phyloP scores from a whole-genome alignment of 2,888 invertebrate species.

The Conchocele bisecta region DNA sequence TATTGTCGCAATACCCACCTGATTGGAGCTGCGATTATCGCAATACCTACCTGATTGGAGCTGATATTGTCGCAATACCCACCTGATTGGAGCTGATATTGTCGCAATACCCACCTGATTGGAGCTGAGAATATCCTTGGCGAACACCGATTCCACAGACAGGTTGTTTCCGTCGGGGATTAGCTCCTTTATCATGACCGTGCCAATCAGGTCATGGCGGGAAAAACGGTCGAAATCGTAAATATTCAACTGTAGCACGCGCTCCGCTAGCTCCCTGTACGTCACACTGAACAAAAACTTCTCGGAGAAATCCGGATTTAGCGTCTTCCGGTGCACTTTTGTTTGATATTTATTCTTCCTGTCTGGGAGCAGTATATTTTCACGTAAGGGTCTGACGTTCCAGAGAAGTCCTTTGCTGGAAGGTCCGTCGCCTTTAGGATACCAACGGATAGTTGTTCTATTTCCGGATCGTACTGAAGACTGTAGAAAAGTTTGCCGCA shows the following conservation, averaged over 20 bases:
- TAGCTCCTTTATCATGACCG: constrained; percentile 91
- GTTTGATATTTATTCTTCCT: constrained; percentile 94
- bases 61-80: too few species aligned
- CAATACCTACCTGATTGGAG: too few species aligned
- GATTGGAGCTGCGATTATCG: too few species aligned
- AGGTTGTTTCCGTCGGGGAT: constrained; percentile 89
- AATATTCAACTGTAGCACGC: constrained; percentile 92
- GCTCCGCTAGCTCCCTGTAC: constrained; percentile 89
- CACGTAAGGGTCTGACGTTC: constrained; percentile 94
- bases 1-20: too few species aligned
- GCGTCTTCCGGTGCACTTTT: constrained; percentile 89
- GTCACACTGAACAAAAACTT: constrained; percentile 92
- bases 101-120: constrained; percentile 73
- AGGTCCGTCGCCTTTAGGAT: constrained; percentile 89
- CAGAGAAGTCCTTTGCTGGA: constrained; percentile 92
- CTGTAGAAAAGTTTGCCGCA: constrained; percentile 92
- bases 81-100: too few species aligned
- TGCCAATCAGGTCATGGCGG: constrained; percentile 93
- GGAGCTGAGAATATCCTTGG: constrained; percentile 91
- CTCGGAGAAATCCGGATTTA: constrained; percentile 92
- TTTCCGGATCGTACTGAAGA: constrained; percentile 91
- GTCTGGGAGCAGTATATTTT: constrained; percentile 93
- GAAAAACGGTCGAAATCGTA: constrained; percentile 95
- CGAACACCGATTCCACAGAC: constrained; percentile 91
- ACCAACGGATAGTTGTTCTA: constrained; percentile 91